phyloP scores from a whole-genome alignment of 2,888 invertebrate genomes.

The Acleris literana region DNA sequence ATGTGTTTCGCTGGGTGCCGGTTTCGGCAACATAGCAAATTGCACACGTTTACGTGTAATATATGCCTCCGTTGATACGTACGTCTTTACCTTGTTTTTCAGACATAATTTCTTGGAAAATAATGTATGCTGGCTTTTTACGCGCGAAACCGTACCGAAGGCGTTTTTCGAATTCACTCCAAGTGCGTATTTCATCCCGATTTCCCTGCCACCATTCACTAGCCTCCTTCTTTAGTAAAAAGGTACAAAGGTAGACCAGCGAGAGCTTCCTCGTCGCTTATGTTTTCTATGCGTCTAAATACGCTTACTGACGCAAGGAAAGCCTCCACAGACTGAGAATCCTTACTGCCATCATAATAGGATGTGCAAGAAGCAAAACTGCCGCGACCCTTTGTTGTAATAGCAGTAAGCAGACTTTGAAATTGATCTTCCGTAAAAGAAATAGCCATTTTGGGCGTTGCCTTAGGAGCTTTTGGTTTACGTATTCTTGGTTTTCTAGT shows the following conservation, averaged over 20 bases:
- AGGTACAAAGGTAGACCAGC: background rate
- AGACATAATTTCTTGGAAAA: background rate
- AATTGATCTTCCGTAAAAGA: too few species aligned
- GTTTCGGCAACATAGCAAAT: background rate
- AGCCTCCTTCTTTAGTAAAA: slow-evolving; percentile 2
- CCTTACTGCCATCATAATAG: slow-evolving; percentile 2
- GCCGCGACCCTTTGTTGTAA: slow-evolving; percentile 2
- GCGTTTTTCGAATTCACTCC: slow-evolving; percentile 2
- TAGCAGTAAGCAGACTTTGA: background rate
- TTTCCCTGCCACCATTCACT: background rate
- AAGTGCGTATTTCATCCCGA: background rate
- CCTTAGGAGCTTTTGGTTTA: too few species aligned
- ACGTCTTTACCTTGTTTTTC: background rate
- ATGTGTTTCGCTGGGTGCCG: background rate
- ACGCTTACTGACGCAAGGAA: slow-evolving; percentile 1
- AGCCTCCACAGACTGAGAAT: background rate
- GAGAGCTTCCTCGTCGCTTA: background rate
- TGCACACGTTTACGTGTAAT: slow-evolving; percentile 1
- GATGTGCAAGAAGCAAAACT: slow-evolving; percentile 1
- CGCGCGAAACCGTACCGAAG: background rate
- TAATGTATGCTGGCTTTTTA: background rate
- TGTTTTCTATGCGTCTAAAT: background rate
- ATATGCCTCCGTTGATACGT: too few species aligned
- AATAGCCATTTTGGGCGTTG: too few species aligned
- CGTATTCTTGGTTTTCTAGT: too few species aligned